Evolutionary conservation across 2,888 invertebrate species (phyloP), one percentile per base, ranked within the genome.

Genomic region (Thalpophila matura): DNA sequence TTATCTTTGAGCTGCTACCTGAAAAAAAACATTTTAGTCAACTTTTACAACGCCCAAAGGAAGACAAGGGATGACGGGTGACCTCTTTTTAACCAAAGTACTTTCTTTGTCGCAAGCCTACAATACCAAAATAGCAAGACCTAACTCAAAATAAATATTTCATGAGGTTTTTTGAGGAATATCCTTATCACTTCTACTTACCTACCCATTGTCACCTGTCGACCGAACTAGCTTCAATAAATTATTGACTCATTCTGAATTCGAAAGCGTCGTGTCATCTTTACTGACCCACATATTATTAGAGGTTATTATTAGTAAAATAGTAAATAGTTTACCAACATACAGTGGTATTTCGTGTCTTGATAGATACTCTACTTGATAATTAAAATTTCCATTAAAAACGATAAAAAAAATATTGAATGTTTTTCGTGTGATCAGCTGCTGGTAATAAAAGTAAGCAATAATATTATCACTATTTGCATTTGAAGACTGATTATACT

Each of bases 131-230:
- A 33, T 10, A 49, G 33, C 16, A 45, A 22, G 26, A 37, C 51
- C 43, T 22, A 16, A 27, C 27, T 40, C 42, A 20, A 42, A 33
- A 46, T 54, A 27, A 12, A 18, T 27, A 22, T 42, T 47, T 60
- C 38, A 61, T 27, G 42, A 43, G 1, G 33, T 49, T 49, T 35
- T 53, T 16, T 22, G 6, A 14, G 14, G 31, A 47, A 60, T 49
- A 74, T 71, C 74, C 74, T 61, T 18, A 40, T 75, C 76, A 74
- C 65, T 67, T 65, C 54, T 61, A 67, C 50, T 67, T 70, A 69
- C n/a, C 20, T 20, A n/a, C n/a, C n/a, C 5, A 45, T 49, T 57
- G 62, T 67, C 63, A 69, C 62, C 58, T 62, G 66, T 60, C 68
- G 31, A 47, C 50, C 31, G 57, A 67, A 72, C 42, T 55, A 66